Percentiles rank a stretch among this genome's conserved stretches.
Evolutionary conservation across 1,140 invertebrate genomes (phyloP).

Genomic region (Spodoptera litura): DNA sequence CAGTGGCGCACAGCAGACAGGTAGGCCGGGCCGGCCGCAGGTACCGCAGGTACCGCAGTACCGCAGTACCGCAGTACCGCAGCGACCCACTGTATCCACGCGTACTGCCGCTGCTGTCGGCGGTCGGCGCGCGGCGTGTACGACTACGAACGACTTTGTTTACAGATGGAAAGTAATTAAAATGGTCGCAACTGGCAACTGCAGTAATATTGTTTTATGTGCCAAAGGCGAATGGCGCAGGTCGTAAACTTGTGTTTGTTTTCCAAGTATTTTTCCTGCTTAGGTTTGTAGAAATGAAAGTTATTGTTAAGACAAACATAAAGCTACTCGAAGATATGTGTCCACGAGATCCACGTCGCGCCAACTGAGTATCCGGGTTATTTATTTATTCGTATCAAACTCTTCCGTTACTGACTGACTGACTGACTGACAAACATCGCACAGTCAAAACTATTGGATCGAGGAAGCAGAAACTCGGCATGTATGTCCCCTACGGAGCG

Average conservation of each 20-base stretch:
- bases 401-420: too few relatives aligned
- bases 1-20: too few relatives aligned
- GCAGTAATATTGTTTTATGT: slow-evolving; percentile 32
- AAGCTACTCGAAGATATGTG: background rate
- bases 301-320: slow-evolving; percentile 1
- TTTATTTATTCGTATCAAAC: too few relatives aligned
- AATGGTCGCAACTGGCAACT: slow-evolving; percentile 27
- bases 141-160: slow-evolving; percentile 7
- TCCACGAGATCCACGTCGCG: background rate
- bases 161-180: slow-evolving; percentile 37
- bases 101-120: background rate
- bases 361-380: too few relatives aligned
- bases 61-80: too few relatives aligned
- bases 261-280: slow-evolving; percentile 35
- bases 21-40: too few relatives aligned
- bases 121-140: background rate
- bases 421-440: too few relatives aligned
- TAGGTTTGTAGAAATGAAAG: slow-evolving; percentile 10
- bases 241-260: slow-evolving; percentile 31
- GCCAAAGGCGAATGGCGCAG: slow-evolving; percentile 14
- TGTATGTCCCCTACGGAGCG: too few relatives aligned
- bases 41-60: too few relatives aligned
- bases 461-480: too few relatives aligned
- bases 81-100: too few relatives aligned
- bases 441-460: too few relatives aligned